These are phyloP conservation scores for Pediacus dermestoides DNA, from an alignment of 2,888 invertebrate genomes.

Conservation along the genomic window DNA sequence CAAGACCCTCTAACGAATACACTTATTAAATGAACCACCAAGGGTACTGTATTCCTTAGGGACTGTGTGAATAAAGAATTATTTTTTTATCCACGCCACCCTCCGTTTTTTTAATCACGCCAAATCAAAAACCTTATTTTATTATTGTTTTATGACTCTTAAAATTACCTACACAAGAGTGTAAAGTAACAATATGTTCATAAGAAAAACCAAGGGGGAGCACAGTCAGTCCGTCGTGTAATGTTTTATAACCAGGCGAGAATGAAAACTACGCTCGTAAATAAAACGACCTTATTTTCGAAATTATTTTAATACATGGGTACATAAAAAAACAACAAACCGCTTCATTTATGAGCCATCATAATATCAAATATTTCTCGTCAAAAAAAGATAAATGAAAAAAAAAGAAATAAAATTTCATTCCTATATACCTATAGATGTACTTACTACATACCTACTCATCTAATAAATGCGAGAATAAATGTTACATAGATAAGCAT, in stretches of 20 bases:
- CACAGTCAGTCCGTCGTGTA: slow-evolving; percentile 29
- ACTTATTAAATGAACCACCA: slow-evolving; percentile 44
- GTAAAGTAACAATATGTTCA: slow-evolving; percentile 24
- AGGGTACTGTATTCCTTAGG: slow-evolving; percentile 36
- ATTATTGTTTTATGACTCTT: slow-evolving; percentile 43
- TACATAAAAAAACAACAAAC: slow-evolving; percentile 4
- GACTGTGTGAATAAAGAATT: slow-evolving; percentile 45
- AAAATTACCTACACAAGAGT: slow-evolving; percentile 34
- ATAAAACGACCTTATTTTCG: slow-evolving; percentile 33
- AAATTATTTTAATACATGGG: slow-evolving; percentile 25
- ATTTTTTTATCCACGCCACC: slow-evolving; percentile 41
- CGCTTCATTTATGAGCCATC: no score
- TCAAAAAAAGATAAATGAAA: no score
- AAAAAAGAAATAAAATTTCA: no score
- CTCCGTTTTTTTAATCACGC: slow-evolving; percentile 49
- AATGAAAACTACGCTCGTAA: slow-evolving; percentile 34
- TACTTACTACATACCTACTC: no score
- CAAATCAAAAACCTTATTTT: slow-evolving; percentile 47
- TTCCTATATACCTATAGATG: no score
- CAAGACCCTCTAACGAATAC: slow-evolving; percentile 36
- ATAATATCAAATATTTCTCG: no score
- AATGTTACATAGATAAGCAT: no score
- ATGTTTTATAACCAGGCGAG: slow-evolving; percentile 28
- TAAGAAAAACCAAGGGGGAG: slow-evolving; percentile 22
- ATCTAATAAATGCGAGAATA: no score